Base-by-base conservation (phyloP, 2,888 invertebrate species). In the Baccha elongata region DNA sequence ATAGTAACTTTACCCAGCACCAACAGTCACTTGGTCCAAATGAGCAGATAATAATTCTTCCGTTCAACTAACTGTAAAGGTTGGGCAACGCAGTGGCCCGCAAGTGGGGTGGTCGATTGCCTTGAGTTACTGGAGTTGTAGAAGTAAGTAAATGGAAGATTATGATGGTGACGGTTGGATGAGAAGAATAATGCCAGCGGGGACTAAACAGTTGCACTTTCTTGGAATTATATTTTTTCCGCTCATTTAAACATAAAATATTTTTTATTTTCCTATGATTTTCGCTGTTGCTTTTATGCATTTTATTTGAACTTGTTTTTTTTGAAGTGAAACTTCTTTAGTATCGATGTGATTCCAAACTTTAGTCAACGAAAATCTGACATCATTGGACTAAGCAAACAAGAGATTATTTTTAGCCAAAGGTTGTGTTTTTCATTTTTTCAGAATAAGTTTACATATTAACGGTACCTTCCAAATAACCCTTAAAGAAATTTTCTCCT, bases 1-100 rank as follows among this genome's bases (percentile, higher is more conserved):
- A n/a, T 58, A 58, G 40, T 40, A 58, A 58, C 58, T 58, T 58
- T 58, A 3, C 15, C 23, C 23, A 40, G 23, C 55, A 40, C 40
- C n/a, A 23, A 37, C 40, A 26, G 55, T 58, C 55, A 40, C 13
- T 58, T 58, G 40, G 40, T 58, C 40, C 15, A 40, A 58, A 58
- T 58, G 58, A 58, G 40, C 23, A 40, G 40, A 58, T 58, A 58
- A 26, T 58, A 58, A 26, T 58, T 58, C 40, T 26, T 40, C 58
- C 40, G 40, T 58, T 58, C 58, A 40, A 40, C 23, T 15, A 40
- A 40, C 37, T 23, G 1, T 0, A 53, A 2, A 11, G 17, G 4
- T 6, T 4, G 23, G 40, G 11, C 21, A 53, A 53, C 37, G 55
- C 21, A 37, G 55, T 58, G 11, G 5, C 23, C 58, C 11, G n/a